Conservation (phyloP, 2,113 vertebrate species). For the Lophochroa leadbeateri region DNA sequence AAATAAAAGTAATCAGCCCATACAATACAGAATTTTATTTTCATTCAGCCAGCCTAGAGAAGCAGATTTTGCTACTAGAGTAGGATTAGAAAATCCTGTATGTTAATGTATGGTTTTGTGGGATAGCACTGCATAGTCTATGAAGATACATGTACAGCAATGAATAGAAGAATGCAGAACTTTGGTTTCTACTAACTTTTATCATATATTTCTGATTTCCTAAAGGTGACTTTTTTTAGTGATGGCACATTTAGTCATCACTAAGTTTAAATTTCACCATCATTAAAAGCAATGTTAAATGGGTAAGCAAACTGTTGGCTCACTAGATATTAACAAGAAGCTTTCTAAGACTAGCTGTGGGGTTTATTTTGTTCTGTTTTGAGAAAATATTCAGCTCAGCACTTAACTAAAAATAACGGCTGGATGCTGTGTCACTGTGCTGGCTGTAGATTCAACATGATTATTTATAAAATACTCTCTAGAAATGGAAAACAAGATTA, state of each 20-base stretch:
- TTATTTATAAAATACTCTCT: constrained; percentile 70
- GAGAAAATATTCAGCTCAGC: constrained; percentile 28
- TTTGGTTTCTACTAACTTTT: background rate
- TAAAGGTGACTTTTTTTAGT: background rate
- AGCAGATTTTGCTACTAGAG: constrained; percentile 26
- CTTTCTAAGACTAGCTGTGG: background rate
- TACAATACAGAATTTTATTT: constrained; percentile 20
- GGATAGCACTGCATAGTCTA: background rate
- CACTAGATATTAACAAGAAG: constrained; percentile 18
- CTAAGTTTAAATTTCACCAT: background rate
- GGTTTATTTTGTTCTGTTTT: constrained; percentile 33
- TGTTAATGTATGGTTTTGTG: constrained; percentile 20
- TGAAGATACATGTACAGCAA: background rate
- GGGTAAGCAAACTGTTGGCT: background rate
- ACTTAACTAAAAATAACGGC: constrained; percentile 33
- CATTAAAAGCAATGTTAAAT: background rate
- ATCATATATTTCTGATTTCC: background rate
- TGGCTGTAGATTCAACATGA: constrained; percentile 53
- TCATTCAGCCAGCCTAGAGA: background rate
- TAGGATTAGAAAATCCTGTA: constrained; percentile 14
- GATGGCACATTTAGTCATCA: background rate
- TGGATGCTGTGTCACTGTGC: constrained; percentile 59
- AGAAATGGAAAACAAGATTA: constrained; percentile 73
- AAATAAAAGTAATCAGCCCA: constrained; percentile 29
- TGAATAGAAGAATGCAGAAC: background rate